Evolutionary conservation across 1,140 invertebrate species (phyloP).

Genomic region (Venustaconcha ellipsiformis): DNA sequence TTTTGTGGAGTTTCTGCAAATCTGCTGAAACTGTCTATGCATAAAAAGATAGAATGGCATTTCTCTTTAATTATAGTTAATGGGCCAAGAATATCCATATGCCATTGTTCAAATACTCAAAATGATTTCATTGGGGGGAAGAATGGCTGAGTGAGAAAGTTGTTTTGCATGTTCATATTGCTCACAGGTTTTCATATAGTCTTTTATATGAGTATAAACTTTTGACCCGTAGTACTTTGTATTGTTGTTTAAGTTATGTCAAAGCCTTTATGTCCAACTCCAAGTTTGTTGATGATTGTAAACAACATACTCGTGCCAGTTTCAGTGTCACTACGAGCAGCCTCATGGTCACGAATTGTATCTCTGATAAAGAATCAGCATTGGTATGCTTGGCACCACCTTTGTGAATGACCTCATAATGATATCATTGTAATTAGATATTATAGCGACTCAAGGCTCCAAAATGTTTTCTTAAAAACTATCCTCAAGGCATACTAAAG

Average conservation of each 20-base stretch:
- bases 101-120: constrained; percentile 22
- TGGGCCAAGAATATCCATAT: constrained; percentile 39
- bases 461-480: too few species aligned
- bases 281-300: too few species aligned
- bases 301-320: too few species aligned
- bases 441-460: too few species aligned
- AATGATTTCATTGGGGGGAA: neutral
- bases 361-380: too few species aligned
- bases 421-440: too few species aligned
- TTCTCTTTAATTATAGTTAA: constrained; percentile 28
- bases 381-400: too few species aligned
- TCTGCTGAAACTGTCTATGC: constrained; percentile 31
- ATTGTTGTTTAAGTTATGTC: constrained; percentile 20
- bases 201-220: constrained; percentile 21
- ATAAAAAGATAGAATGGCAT: constrained; percentile 36
- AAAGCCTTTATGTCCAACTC: constrained; percentile 10
- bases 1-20: constrained; percentile 28
- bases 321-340: too few species aligned
- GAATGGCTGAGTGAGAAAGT: neutral
- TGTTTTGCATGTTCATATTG: constrained; percentile 32
- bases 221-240: constrained; percentile 30
- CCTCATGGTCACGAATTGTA: too few species aligned
- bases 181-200: constrained; percentile 30
- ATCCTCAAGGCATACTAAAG: neutral
- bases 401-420: too few species aligned